Conservation (phyloP, 2,888 invertebrate genomes). For the Noctua janthina region DNA sequence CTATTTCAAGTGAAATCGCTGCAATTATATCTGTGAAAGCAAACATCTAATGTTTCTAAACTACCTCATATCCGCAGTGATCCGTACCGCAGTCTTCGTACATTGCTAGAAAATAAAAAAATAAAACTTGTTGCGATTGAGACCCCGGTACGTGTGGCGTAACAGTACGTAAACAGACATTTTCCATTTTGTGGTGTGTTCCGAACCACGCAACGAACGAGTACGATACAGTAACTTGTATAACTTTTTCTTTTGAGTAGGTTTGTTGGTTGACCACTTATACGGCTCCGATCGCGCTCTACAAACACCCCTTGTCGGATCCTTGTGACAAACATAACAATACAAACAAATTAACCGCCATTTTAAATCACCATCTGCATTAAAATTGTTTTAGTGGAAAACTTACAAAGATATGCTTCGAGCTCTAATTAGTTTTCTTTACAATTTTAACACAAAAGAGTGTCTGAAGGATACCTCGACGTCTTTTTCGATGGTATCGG, state of each 20-base stretch:
- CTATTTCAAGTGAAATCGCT: slow-evolving; percentile 5
- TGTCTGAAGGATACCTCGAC: slow-evolving; percentile 43
- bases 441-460: slow-evolving; percentile 57
- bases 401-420: slow-evolving; percentile 39
- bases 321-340: slow-evolving; percentile 44
- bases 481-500: slow-evolving; percentile 49
- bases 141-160: slow-evolving; percentile 12
- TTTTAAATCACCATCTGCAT: slow-evolving; percentile 31
- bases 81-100: slow-evolving; percentile 11
- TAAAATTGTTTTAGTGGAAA: slow-evolving; percentile 32
- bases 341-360: slow-evolving; percentile 44
- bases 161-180: slow-evolving; percentile 53
- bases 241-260: slow-evolving; percentile 60
- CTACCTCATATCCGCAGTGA: slow-evolving; percentile 6
- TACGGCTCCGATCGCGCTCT: slow-evolving; percentile 44
- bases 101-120: slow-evolving; percentile 33
- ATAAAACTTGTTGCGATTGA: slow-evolving; percentile 38
- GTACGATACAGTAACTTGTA: slow-evolving; percentile 41
- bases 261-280: slow-evolving; percentile 61
- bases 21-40: slow-evolving; percentile 26
- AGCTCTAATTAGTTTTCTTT: slow-evolving; percentile 62
- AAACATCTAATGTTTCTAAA: slow-evolving; percentile 19
- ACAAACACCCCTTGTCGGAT: slow-evolving; percentile 52
- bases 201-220: slow-evolving; percentile 37
- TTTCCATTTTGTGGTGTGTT: slow-evolving; percentile 57